phyloP scores from a whole-genome alignment of 2,113 vertebrate species.

The Gulo gulo region DNA sequence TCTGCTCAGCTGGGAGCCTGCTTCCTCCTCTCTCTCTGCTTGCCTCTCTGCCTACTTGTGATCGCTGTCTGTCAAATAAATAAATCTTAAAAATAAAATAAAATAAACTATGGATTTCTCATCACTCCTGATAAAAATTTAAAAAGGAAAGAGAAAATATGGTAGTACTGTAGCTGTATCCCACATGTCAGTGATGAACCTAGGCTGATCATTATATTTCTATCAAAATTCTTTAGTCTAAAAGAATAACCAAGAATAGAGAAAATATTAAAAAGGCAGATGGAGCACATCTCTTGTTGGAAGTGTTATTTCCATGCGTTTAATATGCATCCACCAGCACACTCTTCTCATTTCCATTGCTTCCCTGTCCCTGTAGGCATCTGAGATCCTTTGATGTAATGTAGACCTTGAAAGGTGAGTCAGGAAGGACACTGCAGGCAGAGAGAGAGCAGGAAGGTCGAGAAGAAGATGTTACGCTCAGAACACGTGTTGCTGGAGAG shows the following conservation, averaged over 20 bases:
- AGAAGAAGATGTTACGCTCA: background rate
- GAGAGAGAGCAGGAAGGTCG: background rate
- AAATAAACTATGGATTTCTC: background rate
- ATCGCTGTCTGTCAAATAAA: too few relatives aligned
- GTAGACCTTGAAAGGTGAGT: background rate
- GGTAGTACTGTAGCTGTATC: too few relatives aligned
- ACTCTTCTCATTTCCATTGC: background rate
- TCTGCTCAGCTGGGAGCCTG: too few relatives aligned
- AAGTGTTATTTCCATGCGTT: background rate
- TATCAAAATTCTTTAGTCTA: background rate
- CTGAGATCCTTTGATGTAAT: background rate
- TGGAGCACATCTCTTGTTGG: background rate
- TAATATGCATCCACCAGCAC: background rate
- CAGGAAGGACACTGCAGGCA: background rate
- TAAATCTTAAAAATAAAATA: too few relatives aligned
- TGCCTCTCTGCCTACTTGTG: too few relatives aligned
- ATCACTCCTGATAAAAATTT: background rate
- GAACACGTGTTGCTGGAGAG: background rate
- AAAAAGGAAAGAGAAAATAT: background rate
- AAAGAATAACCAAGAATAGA: background rate
- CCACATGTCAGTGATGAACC: rapidly evolving
- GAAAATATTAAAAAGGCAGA: background rate
- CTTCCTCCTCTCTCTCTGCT: too few relatives aligned
- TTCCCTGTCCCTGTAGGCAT: background rate
- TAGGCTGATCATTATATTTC: background rate